Evolutionary conservation across 1,140 invertebrate species (phyloP).

Genomic region (Helicoverpa armigera): DNA sequence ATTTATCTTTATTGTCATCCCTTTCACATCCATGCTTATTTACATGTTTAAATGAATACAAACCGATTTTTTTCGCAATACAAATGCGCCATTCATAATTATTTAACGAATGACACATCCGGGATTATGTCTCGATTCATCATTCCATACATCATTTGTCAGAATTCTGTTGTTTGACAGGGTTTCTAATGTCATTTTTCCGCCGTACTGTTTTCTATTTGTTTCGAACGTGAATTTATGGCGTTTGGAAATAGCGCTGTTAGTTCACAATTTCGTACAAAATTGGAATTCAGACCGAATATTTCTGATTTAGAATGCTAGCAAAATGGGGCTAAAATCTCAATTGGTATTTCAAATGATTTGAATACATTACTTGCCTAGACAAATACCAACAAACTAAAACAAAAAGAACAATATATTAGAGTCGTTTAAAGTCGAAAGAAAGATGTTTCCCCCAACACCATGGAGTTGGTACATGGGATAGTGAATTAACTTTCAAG

Average conservation of each 20-base stretch:
- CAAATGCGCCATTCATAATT: conserved; percentile 22
- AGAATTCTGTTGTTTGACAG: conserved; percentile 31
- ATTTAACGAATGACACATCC: conserved; percentile 36
- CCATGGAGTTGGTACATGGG: conserved; percentile 28
- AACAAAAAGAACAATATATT: conserved; percentile 30
- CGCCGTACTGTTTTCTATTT: conserved; percentile 12
- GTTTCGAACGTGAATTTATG: conserved; percentile 37
- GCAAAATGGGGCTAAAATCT: neutral
- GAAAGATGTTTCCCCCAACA: conserved; percentile 18
- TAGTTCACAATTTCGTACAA: conserved; percentile 9
- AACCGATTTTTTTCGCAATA: conserved; percentile 9
- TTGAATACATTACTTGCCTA: neutral
- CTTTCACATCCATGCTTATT: neutral
- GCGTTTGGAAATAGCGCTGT: conserved; percentile 26
- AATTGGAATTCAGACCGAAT: conserved; percentile 28
- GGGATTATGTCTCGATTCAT: conserved; percentile 31
- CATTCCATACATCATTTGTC: conserved; percentile 34
- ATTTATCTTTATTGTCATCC: neutral
- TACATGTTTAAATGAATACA: conserved; percentile 24
- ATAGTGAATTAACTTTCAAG: conserved; percentile 48
- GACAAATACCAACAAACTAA: neutral
- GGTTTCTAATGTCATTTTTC: conserved; percentile 28
- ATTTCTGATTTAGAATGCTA: conserved; percentile 24
- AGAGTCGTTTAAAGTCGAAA: conserved; percentile 4
- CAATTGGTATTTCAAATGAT: neutral